These are phyloP conservation scores for Saguinus imperator DNA, from an alignment of 2,113 vertebrate species.

Conservation along the genomic window DNA sequence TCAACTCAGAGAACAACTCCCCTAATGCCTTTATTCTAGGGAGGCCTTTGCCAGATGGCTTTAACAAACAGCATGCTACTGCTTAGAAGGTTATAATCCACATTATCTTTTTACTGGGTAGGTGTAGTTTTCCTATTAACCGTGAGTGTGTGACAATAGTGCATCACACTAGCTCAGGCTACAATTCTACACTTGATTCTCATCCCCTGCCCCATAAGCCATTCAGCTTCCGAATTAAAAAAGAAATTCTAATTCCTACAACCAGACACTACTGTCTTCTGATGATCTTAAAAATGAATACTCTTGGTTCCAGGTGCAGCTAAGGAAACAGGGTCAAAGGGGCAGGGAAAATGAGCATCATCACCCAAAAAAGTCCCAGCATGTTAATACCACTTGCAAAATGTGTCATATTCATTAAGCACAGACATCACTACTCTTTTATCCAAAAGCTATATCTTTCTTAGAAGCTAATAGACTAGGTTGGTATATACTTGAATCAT, in stretches of 20 bases:
- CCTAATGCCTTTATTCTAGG: not conserved
- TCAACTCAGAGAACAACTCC: not conserved
- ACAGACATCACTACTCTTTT: not conserved
- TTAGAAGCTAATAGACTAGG: conserved; percentile 46
- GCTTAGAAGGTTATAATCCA: not conserved
- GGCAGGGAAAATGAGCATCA: not conserved
- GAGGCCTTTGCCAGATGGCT: not conserved
- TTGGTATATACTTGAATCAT: conserved; percentile 31
- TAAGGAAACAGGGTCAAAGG: not conserved
- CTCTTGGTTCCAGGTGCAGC: not conserved
- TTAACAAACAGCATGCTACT: not conserved
- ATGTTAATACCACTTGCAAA: not conserved
- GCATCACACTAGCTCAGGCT: not conserved
- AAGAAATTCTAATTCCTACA: not conserved
- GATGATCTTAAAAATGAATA: not conserved
- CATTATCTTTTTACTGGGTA: not conserved
- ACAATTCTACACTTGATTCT: not conserved
- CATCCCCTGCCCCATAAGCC: not conserved
- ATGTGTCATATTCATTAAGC: not conserved
- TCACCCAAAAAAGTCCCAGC: conserved; percentile 7
- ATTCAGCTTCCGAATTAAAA: not conserved
- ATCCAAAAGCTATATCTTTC: conserved; percentile 21
- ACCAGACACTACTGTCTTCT: not conserved
- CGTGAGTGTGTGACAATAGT: not conserved
- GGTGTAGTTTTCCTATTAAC: not conserved